These are phyloP conservation scores for Prunella strophiata DNA, from an alignment of 2,797 vertebrate species.

Conservation along the genomic window DNA sequence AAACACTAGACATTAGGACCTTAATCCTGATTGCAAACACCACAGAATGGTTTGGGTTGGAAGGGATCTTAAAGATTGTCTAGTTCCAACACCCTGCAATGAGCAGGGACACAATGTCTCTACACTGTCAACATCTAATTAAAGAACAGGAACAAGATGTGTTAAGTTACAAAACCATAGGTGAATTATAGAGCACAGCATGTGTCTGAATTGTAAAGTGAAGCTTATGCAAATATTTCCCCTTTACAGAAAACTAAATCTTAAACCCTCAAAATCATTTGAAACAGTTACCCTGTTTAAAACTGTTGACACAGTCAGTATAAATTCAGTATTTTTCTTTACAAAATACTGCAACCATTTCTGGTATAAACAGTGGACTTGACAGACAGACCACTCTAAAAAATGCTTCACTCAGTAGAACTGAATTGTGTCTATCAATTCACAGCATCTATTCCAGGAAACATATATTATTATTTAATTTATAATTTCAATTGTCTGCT, in stretches of 20 bases:
- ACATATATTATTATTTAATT: not conserved
- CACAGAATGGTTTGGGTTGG: not conserved
- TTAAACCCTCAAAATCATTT: not conserved
- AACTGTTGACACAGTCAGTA: not conserved
- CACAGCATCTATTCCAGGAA: not conserved
- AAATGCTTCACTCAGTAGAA: not conserved
- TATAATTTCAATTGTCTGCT: not conserved
- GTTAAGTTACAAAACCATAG: not conserved
- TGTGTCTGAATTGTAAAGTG: not conserved
- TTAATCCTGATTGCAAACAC: not conserved
- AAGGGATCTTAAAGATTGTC: rapidly evolving
- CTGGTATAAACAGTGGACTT: not conserved
- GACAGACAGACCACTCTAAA: not conserved
- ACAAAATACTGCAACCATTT: not conserved
- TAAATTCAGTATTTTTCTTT: not conserved
- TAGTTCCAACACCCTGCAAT: not conserved
- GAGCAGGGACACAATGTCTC: not conserved
- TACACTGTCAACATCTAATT: not conserved
- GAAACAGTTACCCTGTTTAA: not conserved
- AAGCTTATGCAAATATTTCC: not conserved
- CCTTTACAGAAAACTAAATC: not conserved
- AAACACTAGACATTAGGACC: not conserved
- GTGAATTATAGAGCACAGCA: not conserved
- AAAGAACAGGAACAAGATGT: not conserved
- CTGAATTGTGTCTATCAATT: not conserved